These are phyloP conservation scores for Rotaria macrura DNA, from an alignment of 2,888 invertebrate species.

Conservation along the genomic window DNA sequence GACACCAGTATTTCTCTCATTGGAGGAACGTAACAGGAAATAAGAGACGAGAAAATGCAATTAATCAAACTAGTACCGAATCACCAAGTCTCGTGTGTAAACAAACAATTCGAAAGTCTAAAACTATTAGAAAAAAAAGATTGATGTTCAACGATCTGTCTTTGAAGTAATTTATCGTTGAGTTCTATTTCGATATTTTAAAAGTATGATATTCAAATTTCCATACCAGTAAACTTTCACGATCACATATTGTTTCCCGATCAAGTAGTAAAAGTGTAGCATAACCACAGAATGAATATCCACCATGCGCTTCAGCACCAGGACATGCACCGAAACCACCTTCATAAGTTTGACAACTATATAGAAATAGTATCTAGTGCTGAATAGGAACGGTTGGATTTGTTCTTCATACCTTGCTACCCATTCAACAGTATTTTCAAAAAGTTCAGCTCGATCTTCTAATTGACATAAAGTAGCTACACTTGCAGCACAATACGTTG, in stretches of 20 bases:
- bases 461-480: constrained; percentile 76
- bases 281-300: constrained; percentile 94
- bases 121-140: too few relatives aligned
- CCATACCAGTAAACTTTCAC: constrained; percentile 58
- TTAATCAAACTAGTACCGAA: too few relatives aligned
- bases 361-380: constrained; percentile 34
- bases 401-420: constrained; percentile 58
- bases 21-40: too few relatives aligned
- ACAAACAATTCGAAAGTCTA: too few relatives aligned
- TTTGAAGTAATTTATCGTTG: too few relatives aligned
- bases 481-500: constrained; percentile 87
- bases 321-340: constrained; percentile 90
- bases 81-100: too few relatives aligned
- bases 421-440: constrained; percentile 80
- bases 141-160: too few relatives aligned
- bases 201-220: constrained; percentile 18
- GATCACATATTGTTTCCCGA: constrained; percentile 64
- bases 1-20: too few relatives aligned
- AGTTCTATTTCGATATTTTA: too few relatives aligned
- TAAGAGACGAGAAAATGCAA: too few relatives aligned
- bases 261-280: constrained; percentile 74
- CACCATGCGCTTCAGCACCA: constrained; percentile 94
- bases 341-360: constrained; percentile 89
- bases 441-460: constrained; percentile 57
- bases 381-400: constrained; percentile 22